Evolutionary conservation across 1,140 invertebrate species (phyloP).

Genomic region (Spodoptera litura): DNA sequence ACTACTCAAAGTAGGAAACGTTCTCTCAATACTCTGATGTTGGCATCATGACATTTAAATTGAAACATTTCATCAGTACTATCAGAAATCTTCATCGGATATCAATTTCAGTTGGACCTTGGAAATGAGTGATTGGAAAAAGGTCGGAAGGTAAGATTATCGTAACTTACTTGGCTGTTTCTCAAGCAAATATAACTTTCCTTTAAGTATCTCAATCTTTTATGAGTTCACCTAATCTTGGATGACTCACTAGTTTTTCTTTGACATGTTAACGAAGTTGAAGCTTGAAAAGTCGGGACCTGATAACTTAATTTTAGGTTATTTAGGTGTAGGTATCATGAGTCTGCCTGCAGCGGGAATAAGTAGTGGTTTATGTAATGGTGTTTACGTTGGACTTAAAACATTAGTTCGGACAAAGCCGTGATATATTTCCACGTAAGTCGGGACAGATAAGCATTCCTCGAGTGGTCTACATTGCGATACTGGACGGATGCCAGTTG

Average conservation of each 20-base stretch:
- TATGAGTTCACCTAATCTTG: constrained; percentile 16
- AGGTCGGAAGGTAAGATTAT: background rate
- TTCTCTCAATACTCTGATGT: too few species aligned
- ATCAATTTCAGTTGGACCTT: background rate
- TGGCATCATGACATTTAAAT: background rate
- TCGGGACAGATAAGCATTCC: constrained; percentile 26
- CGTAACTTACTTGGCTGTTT: constrained; percentile 19
- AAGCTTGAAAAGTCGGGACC: background rate
- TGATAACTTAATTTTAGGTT: constrained; percentile 6
- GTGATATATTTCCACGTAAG: constrained; percentile 29
- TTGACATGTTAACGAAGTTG: constrained; percentile 13
- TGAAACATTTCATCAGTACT: constrained; percentile 19
- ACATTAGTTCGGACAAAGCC: constrained; percentile 33
- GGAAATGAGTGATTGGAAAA: constrained; percentile 21
- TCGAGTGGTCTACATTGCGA: constrained; percentile 32
- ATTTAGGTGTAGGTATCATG: background rate
- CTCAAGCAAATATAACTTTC: constrained; percentile 5
- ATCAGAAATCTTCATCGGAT: constrained; percentile 13
- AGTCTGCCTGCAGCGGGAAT: background rate
- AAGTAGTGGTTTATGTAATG: background rate
- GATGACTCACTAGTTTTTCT: constrained; percentile 27
- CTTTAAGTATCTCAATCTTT: constrained; percentile 13
- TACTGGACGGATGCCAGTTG: constrained; percentile 32
- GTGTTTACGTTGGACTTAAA: constrained; percentile 2
- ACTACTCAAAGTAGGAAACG: background rate